Base-by-base conservation (phyloP, 2,113 vertebrate species). In the Semnornis frantzii region DNA sequence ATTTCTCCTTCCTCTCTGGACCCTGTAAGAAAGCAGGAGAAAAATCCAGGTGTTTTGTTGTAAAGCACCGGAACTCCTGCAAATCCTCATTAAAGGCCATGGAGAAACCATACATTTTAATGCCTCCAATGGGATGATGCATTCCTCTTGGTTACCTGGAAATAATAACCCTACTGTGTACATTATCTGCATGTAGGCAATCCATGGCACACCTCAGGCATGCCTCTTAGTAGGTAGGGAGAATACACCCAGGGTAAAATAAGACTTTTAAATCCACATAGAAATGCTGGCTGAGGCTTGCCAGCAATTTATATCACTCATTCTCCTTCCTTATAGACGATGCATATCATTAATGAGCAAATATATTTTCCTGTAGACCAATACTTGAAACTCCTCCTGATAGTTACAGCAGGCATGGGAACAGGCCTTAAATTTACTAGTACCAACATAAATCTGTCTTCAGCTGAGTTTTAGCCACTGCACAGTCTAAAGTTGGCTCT, bases 91-190 rank as follows among this genome's bases (percentile, higher is more conserved):
- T 93, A 92, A 87, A 87, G 82, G 89, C 78, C 87, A 77, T 52
- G 39, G 68, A 87, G 68, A 93, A 89, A 72, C 44, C 75, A 92
- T 77, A 80, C 75, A 91, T 89, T 96, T 93, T 93, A 92, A 96
- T 80, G 60, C 37, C 85, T 80, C 60, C 87, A 60, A 34, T 85
- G 72, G 92, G 89, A 91, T 94, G 85, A 82, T 71, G 82, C 66
- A 77, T 55, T 82, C 72, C 46, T 78, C 85, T 89, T 62, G 89
- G 78, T 68, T 83, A 91, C 69, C 57, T 60, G 60, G 59, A 80
- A 94, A 94, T 87, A 92, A 94, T 73, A 91, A 94, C 82, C 70
- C 31, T 44, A 9, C 63, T 69, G 88, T 82, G 83, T 50, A 77
- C 70, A 46, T 84, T 60, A 85, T 28, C 75, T 57, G 31, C 54